These are phyloP conservation scores for Callosobruchus maculatus DNA, from an alignment of 2,888 invertebrate genomes.

Conservation along the genomic window DNA sequence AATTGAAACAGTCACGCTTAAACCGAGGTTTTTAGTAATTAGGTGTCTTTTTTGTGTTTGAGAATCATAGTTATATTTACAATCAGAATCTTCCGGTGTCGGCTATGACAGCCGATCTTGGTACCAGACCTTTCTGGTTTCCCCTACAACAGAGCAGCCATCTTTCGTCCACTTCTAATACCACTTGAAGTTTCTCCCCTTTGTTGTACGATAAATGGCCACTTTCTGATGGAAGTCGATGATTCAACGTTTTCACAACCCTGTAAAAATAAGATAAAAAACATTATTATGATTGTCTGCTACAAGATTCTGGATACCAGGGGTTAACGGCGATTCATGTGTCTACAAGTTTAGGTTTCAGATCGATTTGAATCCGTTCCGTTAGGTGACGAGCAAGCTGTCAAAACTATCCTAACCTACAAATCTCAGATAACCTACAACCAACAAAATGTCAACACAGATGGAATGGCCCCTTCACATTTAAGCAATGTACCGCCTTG, in stretches of 20 bases:
- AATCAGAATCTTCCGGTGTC: conserved; percentile 39
- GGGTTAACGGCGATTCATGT: too few species aligned
- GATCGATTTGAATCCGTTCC: too few species aligned
- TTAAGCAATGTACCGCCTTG: too few species aligned
- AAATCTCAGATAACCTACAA: too few species aligned
- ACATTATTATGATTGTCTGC: too few species aligned
- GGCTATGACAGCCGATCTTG: conserved; percentile 63
- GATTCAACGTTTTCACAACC: conserved; percentile 70
- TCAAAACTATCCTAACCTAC: too few species aligned
- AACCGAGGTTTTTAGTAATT: neutral
- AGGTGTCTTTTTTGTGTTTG: neutral
- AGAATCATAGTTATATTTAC: conserved; percentile 15
- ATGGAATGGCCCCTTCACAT: too few species aligned
- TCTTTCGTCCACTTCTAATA: conserved; percentile 72
- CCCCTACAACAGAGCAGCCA: conserved; percentile 74
- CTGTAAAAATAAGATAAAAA: conserved; percentile 48
- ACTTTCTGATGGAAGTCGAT: conserved; percentile 71
- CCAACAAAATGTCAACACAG: too few species aligned
- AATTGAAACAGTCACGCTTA: neutral
- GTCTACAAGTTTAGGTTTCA: too few species aligned
- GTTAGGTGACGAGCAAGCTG: too few species aligned
- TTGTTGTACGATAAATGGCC: conserved; percentile 76
- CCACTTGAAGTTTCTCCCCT: conserved; percentile 68
- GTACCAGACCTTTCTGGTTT: conserved; percentile 73
- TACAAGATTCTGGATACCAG: too few species aligned